phyloP scores from a whole-genome alignment of 2,888 invertebrate genomes.

The Carabus problematicus region DNA sequence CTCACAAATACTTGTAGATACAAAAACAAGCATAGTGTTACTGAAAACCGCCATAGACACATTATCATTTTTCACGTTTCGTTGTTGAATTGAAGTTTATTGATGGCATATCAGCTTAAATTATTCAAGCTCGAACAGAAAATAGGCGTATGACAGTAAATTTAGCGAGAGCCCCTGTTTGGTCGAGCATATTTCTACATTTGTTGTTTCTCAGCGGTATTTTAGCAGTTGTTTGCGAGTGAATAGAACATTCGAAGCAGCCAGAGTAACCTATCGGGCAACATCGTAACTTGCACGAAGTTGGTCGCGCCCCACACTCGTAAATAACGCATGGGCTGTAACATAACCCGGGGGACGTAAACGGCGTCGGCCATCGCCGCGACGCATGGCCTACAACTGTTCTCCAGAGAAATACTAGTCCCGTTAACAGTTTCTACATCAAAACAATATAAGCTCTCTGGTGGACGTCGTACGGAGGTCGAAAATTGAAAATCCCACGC shows the following conservation, averaged over 20 bases:
- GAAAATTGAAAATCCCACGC: slow-evolving; percentile 12
- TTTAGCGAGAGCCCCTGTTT: neutral
- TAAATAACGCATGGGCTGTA: slow-evolving; percentile 35
- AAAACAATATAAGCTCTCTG: slow-evolving; percentile 23
- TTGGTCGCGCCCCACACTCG: slow-evolving; percentile 16
- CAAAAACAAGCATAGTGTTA: too few species aligned
- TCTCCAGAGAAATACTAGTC: slow-evolving; percentile 27
- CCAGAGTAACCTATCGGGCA: slow-evolving; percentile 2
- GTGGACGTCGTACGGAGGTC: neutral
- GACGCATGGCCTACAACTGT: slow-evolving; percentile 10
- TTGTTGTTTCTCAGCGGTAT: neutral
- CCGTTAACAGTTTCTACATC: slow-evolving; percentile 32
- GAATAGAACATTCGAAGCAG: neutral
- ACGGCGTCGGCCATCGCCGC: slow-evolving; percentile 16
- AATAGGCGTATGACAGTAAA: neutral
- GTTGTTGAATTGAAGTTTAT: too few species aligned
- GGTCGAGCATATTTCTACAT: neutral
- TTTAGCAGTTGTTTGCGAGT: slow-evolving; percentile 1
- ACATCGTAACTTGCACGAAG: slow-evolving; percentile 18
- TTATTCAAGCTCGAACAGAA: neutral
- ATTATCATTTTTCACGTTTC: too few species aligned
- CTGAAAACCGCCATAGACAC: too few species aligned
- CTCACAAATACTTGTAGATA: too few species aligned
- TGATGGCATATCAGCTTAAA: neutral
- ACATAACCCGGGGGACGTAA: slow-evolving; percentile 29